Conservation (phyloP, 2,113 vertebrate species). For the Helogale parvula region DNA sequence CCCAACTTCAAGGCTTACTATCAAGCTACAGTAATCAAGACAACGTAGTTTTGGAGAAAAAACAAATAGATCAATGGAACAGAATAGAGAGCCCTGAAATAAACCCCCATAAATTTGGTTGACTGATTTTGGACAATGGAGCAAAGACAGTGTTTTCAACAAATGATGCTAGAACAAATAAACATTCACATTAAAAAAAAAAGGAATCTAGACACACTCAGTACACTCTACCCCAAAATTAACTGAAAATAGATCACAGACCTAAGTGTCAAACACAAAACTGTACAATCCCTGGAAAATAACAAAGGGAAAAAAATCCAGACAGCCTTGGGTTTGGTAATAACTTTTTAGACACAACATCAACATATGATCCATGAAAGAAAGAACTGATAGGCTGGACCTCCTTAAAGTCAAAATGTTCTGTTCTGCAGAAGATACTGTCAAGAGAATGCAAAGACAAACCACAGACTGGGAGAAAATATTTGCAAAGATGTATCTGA, state of each 20-base stretch:
- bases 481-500: neutral
- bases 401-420: neutral
- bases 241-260: neutral
- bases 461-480: neutral
- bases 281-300: neutral
- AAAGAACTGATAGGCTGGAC: neutral
- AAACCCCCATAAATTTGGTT: neutral
- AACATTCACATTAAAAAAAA: neutral
- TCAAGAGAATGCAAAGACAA: neutral
- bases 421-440: neutral
- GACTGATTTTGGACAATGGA: neutral
- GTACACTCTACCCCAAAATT: neutral
- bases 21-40: neutral
- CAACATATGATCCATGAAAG: neutral
- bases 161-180: neutral
- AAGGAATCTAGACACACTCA: neutral
- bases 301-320: neutral
- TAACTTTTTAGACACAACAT: neutral
- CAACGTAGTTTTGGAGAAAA: neutral
- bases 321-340: neutral
- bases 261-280: neutral
- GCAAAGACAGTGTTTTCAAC: neutral
- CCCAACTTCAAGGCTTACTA: neutral
- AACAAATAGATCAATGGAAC: neutral
- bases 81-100: neutral